Base-by-base conservation (phyloP, 2,113 vertebrate species). In the Ictidomys tridecemlineatus region DNA sequence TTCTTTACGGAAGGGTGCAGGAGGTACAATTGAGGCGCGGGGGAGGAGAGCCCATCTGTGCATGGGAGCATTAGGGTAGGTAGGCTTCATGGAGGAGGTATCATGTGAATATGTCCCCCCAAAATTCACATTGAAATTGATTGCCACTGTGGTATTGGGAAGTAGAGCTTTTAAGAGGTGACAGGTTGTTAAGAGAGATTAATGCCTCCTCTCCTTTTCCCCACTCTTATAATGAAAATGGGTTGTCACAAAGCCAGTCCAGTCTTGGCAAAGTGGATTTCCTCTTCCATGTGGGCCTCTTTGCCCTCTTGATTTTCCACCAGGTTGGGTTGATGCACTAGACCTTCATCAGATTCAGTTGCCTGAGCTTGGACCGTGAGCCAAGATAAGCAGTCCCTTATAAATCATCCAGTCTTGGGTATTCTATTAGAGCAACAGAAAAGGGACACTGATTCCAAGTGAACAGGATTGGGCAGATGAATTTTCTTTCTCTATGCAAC, bases 1-100 rank as follows among this genome's bases (percentile, higher is more conserved):
- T 74, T 87, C 30, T 87, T 10, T 53, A 12, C 1, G 30, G 39
- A 82, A n/a, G 9, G 37, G 1, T 32, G 7, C 6, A 8, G 16
- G 28, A 84, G 4, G n/a, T 30, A 1, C 5, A 12, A 2, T 2
- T 18, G 3, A 0, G 9, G 1, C 9, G 17, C 61, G 5, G 37
- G 34, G 34, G 92, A 22, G 37, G 30, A 91, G 51, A 74, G 48
- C 1, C 12, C 48, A 28, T 53, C 45, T 87, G 72, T 61, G 69
- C 1, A 1, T 1, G 45, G 63, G 20, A 34, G 5, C 51, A 28
- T 85, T 34, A 53, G 32, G 18, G 22, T 11, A 51, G 26, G 22
- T 11, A 51, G 26, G 22, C 18, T 28, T 89, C 58, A 42, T 24
- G 4, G 42, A 67, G 51, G 42, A 79, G 20, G 22, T 61, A 2